Evolutionary conservation across 2,888 invertebrate species (phyloP).

Genomic region (Holacanthella duospinosa): DNA sequence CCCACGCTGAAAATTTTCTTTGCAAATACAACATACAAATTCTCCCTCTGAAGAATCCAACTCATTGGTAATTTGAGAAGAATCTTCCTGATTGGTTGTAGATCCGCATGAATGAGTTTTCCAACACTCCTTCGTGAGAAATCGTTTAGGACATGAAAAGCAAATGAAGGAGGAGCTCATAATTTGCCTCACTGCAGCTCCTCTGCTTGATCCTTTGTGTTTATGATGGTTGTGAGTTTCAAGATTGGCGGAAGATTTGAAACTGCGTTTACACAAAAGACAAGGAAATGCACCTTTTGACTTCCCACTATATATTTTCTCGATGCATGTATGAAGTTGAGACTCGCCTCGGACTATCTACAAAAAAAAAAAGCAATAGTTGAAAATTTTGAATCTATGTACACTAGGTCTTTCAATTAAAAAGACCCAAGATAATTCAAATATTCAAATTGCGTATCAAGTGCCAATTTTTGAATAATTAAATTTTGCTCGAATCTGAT

Average conservation of each 20-base stretch:
- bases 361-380: conserved; percentile 44
- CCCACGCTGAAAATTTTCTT: too few relatives aligned
- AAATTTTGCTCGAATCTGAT: too few relatives aligned
- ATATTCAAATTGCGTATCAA: too few relatives aligned
- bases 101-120: background rate
- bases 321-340: background rate
- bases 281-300: background rate
- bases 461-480: too few relatives aligned
- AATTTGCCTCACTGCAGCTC: background rate
- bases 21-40: too few relatives aligned
- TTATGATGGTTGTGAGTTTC: background rate
- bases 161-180: background rate
- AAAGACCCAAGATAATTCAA: too few relatives aligned
- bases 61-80: too few relatives aligned
- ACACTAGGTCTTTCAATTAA: too few relatives aligned
- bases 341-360: conserved; percentile 37
- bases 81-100: too few relatives aligned
- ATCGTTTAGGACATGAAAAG: background rate
- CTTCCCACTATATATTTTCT: background rate
- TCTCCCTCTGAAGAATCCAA: too few relatives aligned
- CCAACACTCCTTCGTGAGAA: background rate
- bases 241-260: background rate
- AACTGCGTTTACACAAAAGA: background rate
- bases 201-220: background rate
- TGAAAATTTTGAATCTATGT: too few relatives aligned